Percentiles rank a stretch among this genome's conserved stretches.
Evolutionary conservation across 2,888 invertebrate species (phyloP).

Genomic region (Stenurella melanura): DNA sequence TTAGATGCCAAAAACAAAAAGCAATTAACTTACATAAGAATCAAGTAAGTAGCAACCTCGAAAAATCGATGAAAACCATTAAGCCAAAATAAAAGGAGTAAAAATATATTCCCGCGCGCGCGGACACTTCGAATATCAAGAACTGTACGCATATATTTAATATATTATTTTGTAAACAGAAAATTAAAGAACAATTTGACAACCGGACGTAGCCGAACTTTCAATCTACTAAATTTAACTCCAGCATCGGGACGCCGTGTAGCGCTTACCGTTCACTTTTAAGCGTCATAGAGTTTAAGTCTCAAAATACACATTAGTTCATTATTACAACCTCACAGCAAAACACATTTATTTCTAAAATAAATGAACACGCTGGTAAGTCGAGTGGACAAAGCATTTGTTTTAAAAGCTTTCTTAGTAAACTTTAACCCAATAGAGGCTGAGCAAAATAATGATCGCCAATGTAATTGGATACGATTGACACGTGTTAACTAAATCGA

Average conservation of each 20-base stretch:
- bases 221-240: constrained; percentile 68
- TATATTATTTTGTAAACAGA: constrained; percentile 62
- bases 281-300: constrained; percentile 52
- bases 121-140: not conserved
- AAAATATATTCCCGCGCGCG: constrained; percentile 42
- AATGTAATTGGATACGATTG: constrained; percentile 42
- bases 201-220: constrained; percentile 70
- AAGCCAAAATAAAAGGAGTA: constrained; percentile 17
- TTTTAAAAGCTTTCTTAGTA: constrained; percentile 39
- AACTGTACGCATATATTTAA: constrained; percentile 53
- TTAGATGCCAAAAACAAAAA: constrained; percentile 33
- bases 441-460: constrained; percentile 31
- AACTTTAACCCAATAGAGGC: constrained; percentile 30
- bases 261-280: constrained; percentile 50
- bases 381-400: constrained; percentile 36
- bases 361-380: constrained; percentile 48
- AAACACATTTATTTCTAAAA: constrained; percentile 47
- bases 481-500: constrained; percentile 42
- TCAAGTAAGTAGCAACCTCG: constrained; percentile 13
- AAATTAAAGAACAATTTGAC: constrained; percentile 66
- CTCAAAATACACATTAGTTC: constrained; percentile 59
- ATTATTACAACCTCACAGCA: constrained; percentile 53
- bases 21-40: constrained; percentile 38
- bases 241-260: constrained; percentile 61
- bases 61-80: constrained; percentile 12